These are phyloP conservation scores for Ascaphus truei DNA, from an alignment of 2,113 vertebrate species.

Conservation along the genomic window DNA sequence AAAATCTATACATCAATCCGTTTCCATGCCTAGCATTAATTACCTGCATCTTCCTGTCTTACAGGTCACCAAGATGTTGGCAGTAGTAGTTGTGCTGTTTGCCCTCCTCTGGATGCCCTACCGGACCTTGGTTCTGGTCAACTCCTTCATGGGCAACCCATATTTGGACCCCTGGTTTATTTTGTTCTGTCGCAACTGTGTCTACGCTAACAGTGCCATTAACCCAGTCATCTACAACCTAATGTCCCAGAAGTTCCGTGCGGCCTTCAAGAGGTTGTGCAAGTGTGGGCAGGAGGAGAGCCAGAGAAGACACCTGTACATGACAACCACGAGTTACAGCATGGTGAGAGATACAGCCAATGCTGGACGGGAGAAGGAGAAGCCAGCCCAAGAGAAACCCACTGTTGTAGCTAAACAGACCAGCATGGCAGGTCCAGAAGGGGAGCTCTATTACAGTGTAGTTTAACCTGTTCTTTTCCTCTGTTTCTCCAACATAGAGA, in stretches of 20 bases:
- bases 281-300: slow-evolving; percentile 45
- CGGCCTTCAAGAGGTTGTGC: slow-evolving; percentile 64
- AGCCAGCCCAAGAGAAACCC: slow-evolving; percentile 26
- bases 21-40: too few species aligned
- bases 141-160: slow-evolving; percentile 63
- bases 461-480: slow-evolving; percentile 1
- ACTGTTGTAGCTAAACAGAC: background rate
- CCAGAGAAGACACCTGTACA: slow-evolving; percentile 40
- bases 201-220: slow-evolving; percentile 74
- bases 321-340: slow-evolving; percentile 43
- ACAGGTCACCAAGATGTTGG: slow-evolving; percentile 73
- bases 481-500: background rate
- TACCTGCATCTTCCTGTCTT: background rate
- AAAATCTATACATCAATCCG: too few species aligned
- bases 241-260: slow-evolving; percentile 73
- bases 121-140: slow-evolving; percentile 67
- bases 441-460: slow-evolving; percentile 28
- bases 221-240: slow-evolving; percentile 74
- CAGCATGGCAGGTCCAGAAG: background rate
- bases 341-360: slow-evolving; percentile 36
- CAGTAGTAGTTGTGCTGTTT: slow-evolving; percentile 66
- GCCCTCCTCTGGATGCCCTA: slow-evolving; percentile 77
- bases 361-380: background rate
- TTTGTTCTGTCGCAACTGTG: slow-evolving; percentile 66
- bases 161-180: slow-evolving; percentile 70